Conservation (phyloP, 2,888 invertebrate genomes). For the Hydrotaea diabolus region DNA sequence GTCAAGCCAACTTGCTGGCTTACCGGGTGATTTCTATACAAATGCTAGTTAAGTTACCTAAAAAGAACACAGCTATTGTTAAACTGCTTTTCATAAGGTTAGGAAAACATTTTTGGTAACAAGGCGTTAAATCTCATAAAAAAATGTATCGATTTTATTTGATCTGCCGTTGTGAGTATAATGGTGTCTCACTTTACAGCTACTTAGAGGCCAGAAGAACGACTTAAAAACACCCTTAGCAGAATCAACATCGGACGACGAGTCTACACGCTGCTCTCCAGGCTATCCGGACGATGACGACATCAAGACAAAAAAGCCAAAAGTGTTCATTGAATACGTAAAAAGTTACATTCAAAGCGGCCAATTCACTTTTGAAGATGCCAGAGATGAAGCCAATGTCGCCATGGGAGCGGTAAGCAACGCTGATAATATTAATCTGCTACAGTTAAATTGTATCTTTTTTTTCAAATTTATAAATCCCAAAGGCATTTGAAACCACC, state of each 20-base stretch:
- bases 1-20: no score
- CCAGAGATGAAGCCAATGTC: constrained; percentile 79
- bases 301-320: constrained; percentile 73
- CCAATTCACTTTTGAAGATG: constrained; percentile 76
- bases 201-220: constrained; percentile 28
- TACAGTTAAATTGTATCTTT: no score
- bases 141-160: no score
- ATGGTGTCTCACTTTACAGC: constrained; percentile 52
- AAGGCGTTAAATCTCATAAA: no score
- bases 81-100: no score
- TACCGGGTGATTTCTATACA: no score
- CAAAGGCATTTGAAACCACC: constrained; percentile 78
- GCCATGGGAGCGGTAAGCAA: constrained; percentile 77
- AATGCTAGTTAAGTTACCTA: no score
- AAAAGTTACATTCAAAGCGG: constrained; percentile 74
- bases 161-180: no score
- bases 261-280: no score
- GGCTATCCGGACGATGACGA: constrained; percentile 11
- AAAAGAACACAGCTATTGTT: no score
- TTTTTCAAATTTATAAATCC: neutral
- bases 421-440: no score
- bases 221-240: neutral
- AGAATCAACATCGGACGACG: neutral
- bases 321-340: constrained; percentile 77
- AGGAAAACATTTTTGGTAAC: no score